Evolutionary conservation across 2,888 invertebrate genomes (phyloP).

Genomic region (Tyria jacobaeae): DNA sequence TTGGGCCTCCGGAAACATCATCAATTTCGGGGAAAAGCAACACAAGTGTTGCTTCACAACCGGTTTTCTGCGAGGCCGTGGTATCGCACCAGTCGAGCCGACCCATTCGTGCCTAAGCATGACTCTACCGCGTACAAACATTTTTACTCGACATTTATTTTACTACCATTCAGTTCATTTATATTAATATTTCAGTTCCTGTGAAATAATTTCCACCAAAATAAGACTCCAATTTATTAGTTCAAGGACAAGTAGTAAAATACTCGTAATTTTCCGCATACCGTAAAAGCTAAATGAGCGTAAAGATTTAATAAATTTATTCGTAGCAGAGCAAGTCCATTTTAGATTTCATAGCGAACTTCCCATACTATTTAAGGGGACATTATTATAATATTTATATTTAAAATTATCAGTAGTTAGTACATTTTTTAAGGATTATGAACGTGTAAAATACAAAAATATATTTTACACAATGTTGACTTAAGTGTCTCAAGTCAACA

Average conservation of each 20-base stretch:
- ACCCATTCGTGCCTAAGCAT: too few species aligned
- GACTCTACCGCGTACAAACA: background rate
- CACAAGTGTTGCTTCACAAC: too few species aligned
- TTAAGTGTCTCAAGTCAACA: too few species aligned
- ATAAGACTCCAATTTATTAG: background rate
- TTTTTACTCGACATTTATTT: slow-evolving; percentile 11
- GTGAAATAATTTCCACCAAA: slow-evolving; percentile 11
- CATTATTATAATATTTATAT: too few species aligned
- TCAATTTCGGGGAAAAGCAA: too few species aligned
- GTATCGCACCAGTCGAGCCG: too few species aligned
- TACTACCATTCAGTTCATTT: slow-evolving; percentile 7
- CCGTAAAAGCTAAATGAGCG: slow-evolving; percentile 6
- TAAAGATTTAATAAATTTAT: slow-evolving; percentile 5
- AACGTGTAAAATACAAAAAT: too few species aligned
- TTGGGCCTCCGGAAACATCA: too few species aligned
- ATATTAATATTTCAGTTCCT: background rate
- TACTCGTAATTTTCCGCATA: background rate
- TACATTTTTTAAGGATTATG: too few species aligned
- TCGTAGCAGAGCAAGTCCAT: background rate
- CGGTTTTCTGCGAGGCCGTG: too few species aligned
- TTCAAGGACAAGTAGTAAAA: slow-evolving; percentile 7
- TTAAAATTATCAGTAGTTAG: too few species aligned
- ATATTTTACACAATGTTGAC: too few species aligned
- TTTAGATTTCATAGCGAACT: slow-evolving; percentile 2
- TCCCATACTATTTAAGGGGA: background rate